Evolutionary conservation across 2,797 vertebrate genomes (phyloP).

Genomic region (Cynopterus sphinx): DNA sequence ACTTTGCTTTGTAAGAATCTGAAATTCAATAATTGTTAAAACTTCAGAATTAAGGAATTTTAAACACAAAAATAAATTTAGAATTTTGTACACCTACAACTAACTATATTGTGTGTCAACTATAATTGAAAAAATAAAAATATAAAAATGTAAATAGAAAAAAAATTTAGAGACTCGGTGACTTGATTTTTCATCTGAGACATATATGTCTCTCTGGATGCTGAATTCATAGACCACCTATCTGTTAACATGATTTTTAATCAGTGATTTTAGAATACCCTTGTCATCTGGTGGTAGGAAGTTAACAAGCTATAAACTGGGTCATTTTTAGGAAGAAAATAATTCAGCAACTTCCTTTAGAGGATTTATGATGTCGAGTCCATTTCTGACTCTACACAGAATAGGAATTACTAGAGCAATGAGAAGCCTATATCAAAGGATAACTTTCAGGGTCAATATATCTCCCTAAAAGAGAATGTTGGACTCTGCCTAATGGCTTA

Average conservation of each 20-base stretch:
- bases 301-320: background rate
- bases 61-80: background rate
- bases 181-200: background rate
- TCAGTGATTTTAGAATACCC: background rate
- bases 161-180: background rate
- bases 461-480: background rate
- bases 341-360: background rate
- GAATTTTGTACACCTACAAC: no score
- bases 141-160: background rate
- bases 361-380: background rate
- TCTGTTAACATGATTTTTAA: background rate
- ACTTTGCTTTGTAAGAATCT: background rate
- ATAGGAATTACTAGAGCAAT: background rate
- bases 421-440: background rate
- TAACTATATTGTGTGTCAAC: no score
- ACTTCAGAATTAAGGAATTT: background rate
- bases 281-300: background rate
- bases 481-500: background rate
- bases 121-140: no score
- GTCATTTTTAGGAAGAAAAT: slow-evolving; percentile 8
- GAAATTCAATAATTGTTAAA: slow-evolving; percentile 36
- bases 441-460: background rate
- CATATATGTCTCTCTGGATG: background rate
- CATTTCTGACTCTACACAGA: background rate
- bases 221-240: background rate